Conservation (phyloP, 2,113 vertebrate genomes). For the Syrmaticus mikado region DNA sequence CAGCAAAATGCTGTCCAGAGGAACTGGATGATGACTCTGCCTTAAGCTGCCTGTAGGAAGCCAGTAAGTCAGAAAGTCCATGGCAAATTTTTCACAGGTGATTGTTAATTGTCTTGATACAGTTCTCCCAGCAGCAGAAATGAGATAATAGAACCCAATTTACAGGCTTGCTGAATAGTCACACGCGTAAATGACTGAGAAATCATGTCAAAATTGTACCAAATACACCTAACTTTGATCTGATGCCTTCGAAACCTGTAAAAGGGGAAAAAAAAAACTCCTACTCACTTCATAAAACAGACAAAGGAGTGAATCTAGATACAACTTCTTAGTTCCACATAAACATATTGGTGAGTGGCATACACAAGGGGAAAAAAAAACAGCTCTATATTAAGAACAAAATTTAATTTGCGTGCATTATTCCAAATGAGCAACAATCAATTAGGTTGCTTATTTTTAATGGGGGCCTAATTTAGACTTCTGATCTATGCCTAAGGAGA, state of each 20-base stretch:
- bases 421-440: slow-evolving; percentile 5
- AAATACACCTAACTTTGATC: background rate
- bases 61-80: background rate
- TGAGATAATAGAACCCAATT: slow-evolving; percentile 3
- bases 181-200: background rate
- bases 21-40: background rate
- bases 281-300: background rate
- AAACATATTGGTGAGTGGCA: background rate
- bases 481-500: slow-evolving; percentile 12
- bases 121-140: background rate
- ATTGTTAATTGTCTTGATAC: background rate
- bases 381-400: background rate
- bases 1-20: background rate
- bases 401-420: background rate
- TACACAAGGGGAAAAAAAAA: background rate
- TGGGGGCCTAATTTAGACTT: background rate
- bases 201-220: background rate
- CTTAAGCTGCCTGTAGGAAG: background rate
- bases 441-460: slow-evolving; percentile 7
- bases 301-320: background rate
- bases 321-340: background rate
- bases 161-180: background rate
- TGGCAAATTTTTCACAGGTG: background rate
- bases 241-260: background rate
- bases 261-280: background rate